A percentile compares a stretch with the other conserved stretches of the same genome.
These are phyloP conservation scores for Nematostella vectensis DNA, from an alignment of 92 coral and sea anemone genomes.

Conservation along the genomic window DNA sequence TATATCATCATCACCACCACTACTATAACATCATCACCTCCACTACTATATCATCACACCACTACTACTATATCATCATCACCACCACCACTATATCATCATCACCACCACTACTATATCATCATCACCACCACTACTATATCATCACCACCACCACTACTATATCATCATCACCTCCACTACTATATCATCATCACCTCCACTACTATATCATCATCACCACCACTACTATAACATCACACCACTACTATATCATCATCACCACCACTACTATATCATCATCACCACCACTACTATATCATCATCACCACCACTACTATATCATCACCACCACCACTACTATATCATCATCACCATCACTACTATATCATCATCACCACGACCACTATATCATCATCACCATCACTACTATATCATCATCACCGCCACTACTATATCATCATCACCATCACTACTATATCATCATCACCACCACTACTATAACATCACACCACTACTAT, in stretches of 20 bases:
- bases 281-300: no score
- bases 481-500: neutral
- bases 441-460: no score
- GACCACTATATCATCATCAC: no score
- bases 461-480: neutral
- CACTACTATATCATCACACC: neutral
- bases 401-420: no score
- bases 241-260: no score
- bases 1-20: neutral
- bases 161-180: neutral
- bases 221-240: neutral
- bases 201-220: neutral
- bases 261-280: no score
- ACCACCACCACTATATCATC: neutral
- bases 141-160: neutral
- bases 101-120: neutral
- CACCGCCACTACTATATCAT: no score
- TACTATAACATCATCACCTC: neutral
- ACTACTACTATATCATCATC: neutral
- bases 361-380: no score
- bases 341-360: no score
- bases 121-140: neutral
- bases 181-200: neutral
- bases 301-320: no score
- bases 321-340: no score